phyloP scores from a whole-genome alignment of 2,113 vertebrate species.

The Craseonycteris thonglongyai region DNA sequence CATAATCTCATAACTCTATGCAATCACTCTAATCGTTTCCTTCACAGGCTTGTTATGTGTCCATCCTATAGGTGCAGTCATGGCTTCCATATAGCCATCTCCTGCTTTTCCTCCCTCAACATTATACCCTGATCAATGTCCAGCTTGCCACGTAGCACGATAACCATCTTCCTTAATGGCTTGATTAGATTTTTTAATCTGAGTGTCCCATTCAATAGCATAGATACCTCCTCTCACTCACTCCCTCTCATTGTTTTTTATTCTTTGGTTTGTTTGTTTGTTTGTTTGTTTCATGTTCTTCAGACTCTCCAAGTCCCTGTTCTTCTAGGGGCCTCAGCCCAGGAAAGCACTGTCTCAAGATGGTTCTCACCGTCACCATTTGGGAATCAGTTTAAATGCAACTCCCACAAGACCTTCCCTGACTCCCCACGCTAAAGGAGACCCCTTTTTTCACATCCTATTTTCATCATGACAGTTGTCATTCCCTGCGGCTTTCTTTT shows the following conservation, averaged over 20 bases:
- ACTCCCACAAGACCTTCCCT: neutral
- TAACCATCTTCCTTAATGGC: neutral
- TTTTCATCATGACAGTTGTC: neutral
- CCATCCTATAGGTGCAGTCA: neutral
- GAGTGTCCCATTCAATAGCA: neutral
- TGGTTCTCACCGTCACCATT: neutral
- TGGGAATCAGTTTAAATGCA: neutral
- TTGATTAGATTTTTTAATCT: slow-evolving; percentile 3
- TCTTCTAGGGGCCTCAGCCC: neutral
- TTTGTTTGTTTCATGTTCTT: neutral
- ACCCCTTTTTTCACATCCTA: neutral
- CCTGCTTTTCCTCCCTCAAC: neutral
- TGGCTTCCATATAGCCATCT: neutral
- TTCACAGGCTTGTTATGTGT: neutral
- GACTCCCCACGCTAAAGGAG: neutral
- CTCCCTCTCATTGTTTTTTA: neutral
- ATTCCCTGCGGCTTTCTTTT: neutral
- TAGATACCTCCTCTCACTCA: neutral
- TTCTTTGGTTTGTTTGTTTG: too few species aligned
- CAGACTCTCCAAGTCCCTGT: neutral
- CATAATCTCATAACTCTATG: neutral
- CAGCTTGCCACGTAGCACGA: neutral
- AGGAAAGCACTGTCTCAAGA: neutral
- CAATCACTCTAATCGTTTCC: neutral
- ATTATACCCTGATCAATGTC: neutral